phyloP scores from a whole-genome alignment of 2,797 vertebrate genomes.

The Cephalopachus bancanus region DNA sequence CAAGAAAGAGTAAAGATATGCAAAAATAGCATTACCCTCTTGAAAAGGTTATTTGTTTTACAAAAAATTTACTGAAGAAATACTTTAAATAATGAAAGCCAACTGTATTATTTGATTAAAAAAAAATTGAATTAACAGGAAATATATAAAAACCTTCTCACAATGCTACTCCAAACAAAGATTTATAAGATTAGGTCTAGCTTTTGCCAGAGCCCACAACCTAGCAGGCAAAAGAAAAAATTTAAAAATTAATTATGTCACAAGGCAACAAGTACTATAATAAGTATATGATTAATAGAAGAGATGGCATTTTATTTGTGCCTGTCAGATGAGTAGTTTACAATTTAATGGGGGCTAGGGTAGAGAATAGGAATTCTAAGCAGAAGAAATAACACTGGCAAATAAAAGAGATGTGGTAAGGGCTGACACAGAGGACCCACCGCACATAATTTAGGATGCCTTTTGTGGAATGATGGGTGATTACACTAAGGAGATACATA shows the following conservation, averaged over 20 bases:
- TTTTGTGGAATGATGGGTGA: neutral
- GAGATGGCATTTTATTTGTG: neutral
- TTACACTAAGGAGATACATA: neutral
- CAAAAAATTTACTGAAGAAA: conserved; percentile 1
- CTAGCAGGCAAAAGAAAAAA: neutral
- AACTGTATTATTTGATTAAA: neutral
- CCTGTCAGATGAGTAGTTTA: neutral
- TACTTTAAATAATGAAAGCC: neutral
- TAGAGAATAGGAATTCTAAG: neutral
- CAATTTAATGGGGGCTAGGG: neutral
- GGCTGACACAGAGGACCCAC: neutral
- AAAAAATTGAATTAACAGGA: neutral
- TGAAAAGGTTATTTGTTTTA: neutral
- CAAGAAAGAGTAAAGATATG: neutral
- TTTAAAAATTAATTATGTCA: conserved; percentile 32
- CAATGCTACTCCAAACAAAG: neutral
- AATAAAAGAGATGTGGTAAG: neutral
- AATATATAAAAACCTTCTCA: neutral
- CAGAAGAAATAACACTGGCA: neutral
- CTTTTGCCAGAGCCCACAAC: neutral
- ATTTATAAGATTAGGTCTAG: neutral
- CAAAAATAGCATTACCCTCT: neutral
- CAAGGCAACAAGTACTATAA: neutral
- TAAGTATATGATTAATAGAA: neutral
- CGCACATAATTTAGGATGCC: accelerated